Percentiles rank a stretch among this genome's conserved stretches.
Conservation (phyloP, 2,113 vertebrate genomes). For the Ciconia maguari region DNA sequence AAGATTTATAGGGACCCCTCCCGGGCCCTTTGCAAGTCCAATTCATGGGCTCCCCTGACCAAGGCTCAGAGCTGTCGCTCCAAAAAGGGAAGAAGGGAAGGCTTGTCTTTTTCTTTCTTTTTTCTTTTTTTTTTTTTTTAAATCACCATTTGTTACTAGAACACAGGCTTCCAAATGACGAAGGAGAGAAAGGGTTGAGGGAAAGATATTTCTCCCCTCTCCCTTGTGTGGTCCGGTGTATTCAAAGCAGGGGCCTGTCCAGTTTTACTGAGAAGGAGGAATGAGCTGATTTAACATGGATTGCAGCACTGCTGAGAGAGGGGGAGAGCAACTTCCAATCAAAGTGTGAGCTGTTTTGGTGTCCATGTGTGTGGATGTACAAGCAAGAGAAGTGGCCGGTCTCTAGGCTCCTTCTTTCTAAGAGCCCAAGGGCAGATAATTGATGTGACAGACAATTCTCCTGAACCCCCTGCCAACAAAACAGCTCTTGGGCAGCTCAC, state of each 20-base stretch:
- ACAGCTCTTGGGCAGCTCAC: conserved; percentile 42
- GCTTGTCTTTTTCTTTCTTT: neutral
- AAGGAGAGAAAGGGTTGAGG: conserved; percentile 27
- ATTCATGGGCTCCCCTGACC: neutral
- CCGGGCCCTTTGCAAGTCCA: neutral
- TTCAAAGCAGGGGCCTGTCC: conserved; percentile 46
- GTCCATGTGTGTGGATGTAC: conserved; percentile 21
- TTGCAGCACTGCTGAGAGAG: conserved; percentile 36
- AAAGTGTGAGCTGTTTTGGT: conserved; percentile 45
- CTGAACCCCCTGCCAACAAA: conserved; percentile 50
- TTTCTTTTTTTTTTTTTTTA: neutral
- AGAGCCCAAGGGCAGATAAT: conserved; percentile 61
- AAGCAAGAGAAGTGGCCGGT: conserved; percentile 37
- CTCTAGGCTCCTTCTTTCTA: conserved; percentile 55
- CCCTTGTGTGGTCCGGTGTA: conserved; percentile 49
- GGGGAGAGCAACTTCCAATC: conserved; percentile 40
- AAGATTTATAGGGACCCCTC: conserved; percentile 33
- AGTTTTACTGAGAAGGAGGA: conserved; percentile 63
- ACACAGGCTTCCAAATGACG: conserved; percentile 27
- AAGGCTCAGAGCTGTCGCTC: conserved; percentile 39
- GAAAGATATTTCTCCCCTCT: conserved; percentile 47
- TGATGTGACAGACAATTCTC: conserved; percentile 60
- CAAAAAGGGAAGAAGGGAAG: conserved; percentile 29
- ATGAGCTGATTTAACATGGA: conserved; percentile 60
- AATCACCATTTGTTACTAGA: conserved; percentile 48